These are phyloP conservation scores for Calliopum simillimum DNA, from an alignment of 2,888 invertebrate species.

Conservation along the genomic window DNA sequence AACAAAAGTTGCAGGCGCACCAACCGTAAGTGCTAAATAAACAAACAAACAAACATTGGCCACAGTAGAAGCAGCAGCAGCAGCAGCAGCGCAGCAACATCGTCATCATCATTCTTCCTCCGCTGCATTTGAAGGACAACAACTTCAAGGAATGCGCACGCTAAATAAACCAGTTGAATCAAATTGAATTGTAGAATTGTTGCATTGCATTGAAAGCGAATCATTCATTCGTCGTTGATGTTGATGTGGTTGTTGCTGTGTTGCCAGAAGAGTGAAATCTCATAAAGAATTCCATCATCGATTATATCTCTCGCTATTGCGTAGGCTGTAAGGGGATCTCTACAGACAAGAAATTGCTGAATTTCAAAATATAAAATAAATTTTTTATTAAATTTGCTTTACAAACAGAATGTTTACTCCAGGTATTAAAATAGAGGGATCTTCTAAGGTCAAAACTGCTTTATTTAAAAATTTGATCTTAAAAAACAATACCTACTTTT, in stretches of 20 bases:
- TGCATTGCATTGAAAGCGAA: neutral
- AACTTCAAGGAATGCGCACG: slow-evolving; percentile 19
- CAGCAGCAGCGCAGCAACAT: neutral
- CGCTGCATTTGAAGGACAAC: slow-evolving; percentile 14
- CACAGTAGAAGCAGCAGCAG: neutral
- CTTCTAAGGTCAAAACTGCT: no score
- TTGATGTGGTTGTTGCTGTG: slow-evolving; percentile 36
- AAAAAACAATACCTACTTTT: no score
- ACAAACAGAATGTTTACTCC: no score
- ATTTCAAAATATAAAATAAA: no score
- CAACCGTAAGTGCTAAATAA: slow-evolving; percentile 13
- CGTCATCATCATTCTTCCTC: slow-evolving; percentile 6
- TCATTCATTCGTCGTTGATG: neutral
- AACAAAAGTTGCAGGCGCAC: neutral
- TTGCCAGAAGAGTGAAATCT: neutral
- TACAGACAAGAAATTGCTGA: no score
- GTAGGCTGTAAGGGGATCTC: no score
- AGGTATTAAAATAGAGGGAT: no score
- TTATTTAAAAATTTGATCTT: no score
- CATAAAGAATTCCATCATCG: no score
- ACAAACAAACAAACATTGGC: slow-evolving; percentile 15
- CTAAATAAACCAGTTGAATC: slow-evolving; percentile 14
- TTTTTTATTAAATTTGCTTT: no score
- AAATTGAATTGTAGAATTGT: neutral
- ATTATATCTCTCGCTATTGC: no score